Evolutionary conservation across 2,888 invertebrate genomes (phyloP).

Genomic region (Cryptocheilus praepositus): DNA sequence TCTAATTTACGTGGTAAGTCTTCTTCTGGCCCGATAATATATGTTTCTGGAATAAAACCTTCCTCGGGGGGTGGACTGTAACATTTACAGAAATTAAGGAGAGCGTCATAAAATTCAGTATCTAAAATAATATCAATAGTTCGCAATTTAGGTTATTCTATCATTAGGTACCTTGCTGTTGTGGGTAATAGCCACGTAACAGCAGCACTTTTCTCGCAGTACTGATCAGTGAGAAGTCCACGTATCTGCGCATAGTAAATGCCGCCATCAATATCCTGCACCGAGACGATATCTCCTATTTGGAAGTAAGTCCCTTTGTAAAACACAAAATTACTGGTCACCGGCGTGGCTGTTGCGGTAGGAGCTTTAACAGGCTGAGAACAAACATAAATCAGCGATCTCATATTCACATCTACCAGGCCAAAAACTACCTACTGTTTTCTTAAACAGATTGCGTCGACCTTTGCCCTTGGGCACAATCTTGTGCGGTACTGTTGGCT

Average conservation of each 20-base stretch:
- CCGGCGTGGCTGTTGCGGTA: conserved; percentile 86
- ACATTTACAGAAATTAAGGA: not conserved
- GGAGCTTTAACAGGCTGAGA: conserved; percentile 86
- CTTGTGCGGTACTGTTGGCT: conserved; percentile 64
- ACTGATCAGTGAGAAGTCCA: conserved; percentile 93
- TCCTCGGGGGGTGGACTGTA: conserved; percentile 83
- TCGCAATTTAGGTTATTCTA: not conserved
- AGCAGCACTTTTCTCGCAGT: conserved; percentile 94
- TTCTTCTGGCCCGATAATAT: conserved; percentile 94
- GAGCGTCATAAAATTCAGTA: not conserved
- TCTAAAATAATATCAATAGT: no score
- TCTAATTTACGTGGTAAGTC: conserved; percentile 90
- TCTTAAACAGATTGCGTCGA: conserved; percentile 86
- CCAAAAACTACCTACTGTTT: conserved; percentile 72
- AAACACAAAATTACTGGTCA: conserved; percentile 87
- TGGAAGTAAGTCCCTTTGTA: conserved; percentile 89
- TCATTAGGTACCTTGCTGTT: conserved; percentile 76
- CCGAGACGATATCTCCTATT: conserved; percentile 92
- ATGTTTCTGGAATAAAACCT: conserved; percentile 91
- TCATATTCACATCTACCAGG: not conserved
- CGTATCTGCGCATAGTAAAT: conserved; percentile 93
- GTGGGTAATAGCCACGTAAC: conserved; percentile 95
- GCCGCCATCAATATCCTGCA: conserved; percentile 85
- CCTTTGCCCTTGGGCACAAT: conserved; percentile 82
- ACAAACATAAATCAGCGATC: conserved; percentile 1